Base-by-base conservation (phyloP, 2,113 vertebrate genomes). In the Dendropsophus ebraccatus region DNA sequence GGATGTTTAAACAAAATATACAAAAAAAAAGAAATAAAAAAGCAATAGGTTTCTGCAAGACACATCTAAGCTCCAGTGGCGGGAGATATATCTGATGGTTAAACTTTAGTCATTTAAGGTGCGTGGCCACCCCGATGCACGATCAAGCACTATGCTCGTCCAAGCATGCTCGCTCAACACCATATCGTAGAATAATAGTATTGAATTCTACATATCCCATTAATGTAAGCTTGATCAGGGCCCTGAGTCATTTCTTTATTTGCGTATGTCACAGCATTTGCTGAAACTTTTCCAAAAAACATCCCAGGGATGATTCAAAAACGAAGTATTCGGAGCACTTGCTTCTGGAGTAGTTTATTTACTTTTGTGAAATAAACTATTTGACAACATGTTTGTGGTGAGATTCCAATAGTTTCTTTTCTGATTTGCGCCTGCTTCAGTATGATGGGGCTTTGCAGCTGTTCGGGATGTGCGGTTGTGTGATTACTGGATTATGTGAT, bases 281-380 rank as follows among this genome's bases (percentile, higher is more conserved):
- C 50, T 54, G 83, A 85, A 70, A 58, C 50, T 35, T 81, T 62
- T 81, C 41, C 28, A 32, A 84, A 70, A n/a, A 17, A 32, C 72
- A 81, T 80, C 85, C 35, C 74, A 67, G 65, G 70, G 47, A 81
- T 81, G 76, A 78, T 47, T 73, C 62, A 81, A 73, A 84, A 81
- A 86, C 11, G n/a, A 87, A 87, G 60, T 81, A 87, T 87, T 87
- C 69, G 25, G 73, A 81, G n/a, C 85, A 81, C 81, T 81, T 87
- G 85, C 85, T 87, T 87, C 85, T 87, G 85, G 78, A 87, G 85
- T 74, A 87, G 85, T 87, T 87, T 87, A 87, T 87, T 87, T 87
- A 87, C 85, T 87, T 73, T 73, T 62, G 77, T 74, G 85, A 74
- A 60, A 81, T 87, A 87, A 87, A 87, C 85, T 87, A 87, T 87